Evolutionary conservation across 2,113 vertebrate species (phyloP), one percentile per base, ranked within the genome.

Genomic region (Megaceryle torquata): DNA sequence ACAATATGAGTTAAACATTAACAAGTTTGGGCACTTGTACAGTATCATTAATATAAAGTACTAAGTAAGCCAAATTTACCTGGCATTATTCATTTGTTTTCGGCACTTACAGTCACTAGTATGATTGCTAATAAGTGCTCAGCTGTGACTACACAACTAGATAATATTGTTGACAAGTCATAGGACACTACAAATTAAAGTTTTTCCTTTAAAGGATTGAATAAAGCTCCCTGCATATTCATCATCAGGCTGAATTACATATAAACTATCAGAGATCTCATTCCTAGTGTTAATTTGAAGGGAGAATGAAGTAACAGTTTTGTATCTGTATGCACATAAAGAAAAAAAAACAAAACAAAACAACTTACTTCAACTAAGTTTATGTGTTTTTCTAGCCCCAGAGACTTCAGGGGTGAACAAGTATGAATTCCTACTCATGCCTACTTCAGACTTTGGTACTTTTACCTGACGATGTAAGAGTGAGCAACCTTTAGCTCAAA

Each of bases 1-100:
- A n/a, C 37, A 25, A 4, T 5, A 4, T 0, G 8, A 71, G 41
- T 33, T 65, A 65, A 14, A 26, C 29, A 10, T 20, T 10, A 19
- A 61, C 1, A 43, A 28, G 20, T 44, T 65, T 31, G 20, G 46
- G 50, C 10, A 6, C 6, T 16, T 18, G 56, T 33, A 54, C 5
- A 11, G 31, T 26, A 4, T 8, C 35, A 13, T 19, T 37, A 37
- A 14, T 10, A 53, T 0, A 26, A 76, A 9, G 39, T 1, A 10
- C n/a, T 19, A 8, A 39, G 18, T 3, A 70, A 57, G 20, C n/a
- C 28, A 20, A 65, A 25, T 24, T 60, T 33, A 76, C 70, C 26
- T 15, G 22, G 1, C 25, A 35, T 13, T 37, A 14, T 1, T 75
- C 33, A 63, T 31, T 2, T n/a, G 69, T 0, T 6, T 33, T 75